These are phyloP conservation scores for Phylloscopus trochiloides DNA, from an alignment of 2,113 vertebrate species.

Conservation along the genomic window DNA sequence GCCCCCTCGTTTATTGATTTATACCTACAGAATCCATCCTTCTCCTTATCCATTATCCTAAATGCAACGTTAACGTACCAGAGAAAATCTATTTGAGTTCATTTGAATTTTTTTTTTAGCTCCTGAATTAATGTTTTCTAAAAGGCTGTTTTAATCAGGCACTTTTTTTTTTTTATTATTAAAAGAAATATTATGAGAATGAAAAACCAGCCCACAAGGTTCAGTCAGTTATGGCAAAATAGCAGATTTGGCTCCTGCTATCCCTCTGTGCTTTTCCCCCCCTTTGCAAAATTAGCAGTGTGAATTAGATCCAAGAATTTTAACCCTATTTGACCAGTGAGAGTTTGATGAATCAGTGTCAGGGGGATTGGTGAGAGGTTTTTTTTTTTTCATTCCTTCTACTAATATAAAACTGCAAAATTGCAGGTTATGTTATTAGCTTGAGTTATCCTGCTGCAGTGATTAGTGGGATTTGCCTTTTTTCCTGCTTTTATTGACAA, in stretches of 20 bases:
- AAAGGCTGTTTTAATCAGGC: constrained; percentile 73
- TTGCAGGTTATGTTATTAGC: not conserved
- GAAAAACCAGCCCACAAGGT: constrained; percentile 8
- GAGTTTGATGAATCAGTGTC: constrained; percentile 56
- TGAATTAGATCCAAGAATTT: constrained; percentile 53
- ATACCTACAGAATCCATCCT: constrained; percentile 66
- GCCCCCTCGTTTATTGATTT: constrained; percentile 67
- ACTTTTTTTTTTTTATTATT: constrained; percentile 57
- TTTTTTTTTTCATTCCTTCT: not conserved
- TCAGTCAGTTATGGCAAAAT: constrained; percentile 31
- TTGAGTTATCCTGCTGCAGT: not conserved
- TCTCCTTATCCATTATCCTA: constrained; percentile 76
- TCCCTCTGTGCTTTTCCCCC: not conserved
- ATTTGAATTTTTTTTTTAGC: constrained; percentile 67
- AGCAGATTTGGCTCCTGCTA: not conserved
- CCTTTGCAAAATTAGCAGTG: constrained; percentile 22
- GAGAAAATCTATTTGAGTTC: constrained; percentile 77
- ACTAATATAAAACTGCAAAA: constrained; percentile 11
- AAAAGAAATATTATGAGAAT: constrained; percentile 55
- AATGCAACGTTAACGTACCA: constrained; percentile 69
- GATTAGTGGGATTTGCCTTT: not conserved
- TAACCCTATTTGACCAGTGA: constrained; percentile 52
- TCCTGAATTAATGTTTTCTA: constrained; percentile 74
- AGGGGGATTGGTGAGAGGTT: not conserved
- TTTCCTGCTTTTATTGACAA: not conserved